Evolutionary conservation across 2,888 invertebrate genomes (phyloP).

Genomic region (Podabrus alpinus): DNA sequence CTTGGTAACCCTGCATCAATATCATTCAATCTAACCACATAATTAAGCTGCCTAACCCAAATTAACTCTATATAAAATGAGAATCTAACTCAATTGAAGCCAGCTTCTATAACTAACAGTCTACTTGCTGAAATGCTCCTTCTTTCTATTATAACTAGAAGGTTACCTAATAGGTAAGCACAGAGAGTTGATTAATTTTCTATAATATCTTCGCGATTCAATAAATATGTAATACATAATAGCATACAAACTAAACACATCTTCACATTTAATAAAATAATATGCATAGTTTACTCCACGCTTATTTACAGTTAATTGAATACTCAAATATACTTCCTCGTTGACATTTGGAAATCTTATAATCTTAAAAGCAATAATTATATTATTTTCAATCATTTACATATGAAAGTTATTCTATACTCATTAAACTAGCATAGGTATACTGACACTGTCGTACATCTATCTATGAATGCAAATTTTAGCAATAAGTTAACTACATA

Average conservation of each 20-base stretch:
- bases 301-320: too few relatives aligned
- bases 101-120: neutral
- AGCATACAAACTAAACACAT: neutral
- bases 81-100: neutral
- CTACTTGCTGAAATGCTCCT: neutral
- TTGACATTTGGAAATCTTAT: too few relatives aligned
- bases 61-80: neutral
- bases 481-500: constrained; percentile 9
- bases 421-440: constrained; percentile 2
- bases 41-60: neutral
- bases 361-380: neutral
- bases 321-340: too few relatives aligned
- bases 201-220: neutral
- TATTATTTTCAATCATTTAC: too few relatives aligned
- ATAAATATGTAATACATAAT: too few relatives aligned
- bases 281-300: too few relatives aligned
- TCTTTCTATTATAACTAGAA: neutral
- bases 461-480: constrained; percentile 11
- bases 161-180: neutral
- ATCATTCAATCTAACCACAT: neutral
- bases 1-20: neutral
- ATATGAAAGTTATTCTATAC: neutral
- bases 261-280: too few relatives aligned
- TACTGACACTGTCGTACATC: neutral
- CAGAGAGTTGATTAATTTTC: neutral